Evolutionary conservation across 2,113 vertebrate genomes (phyloP).

Genomic region (Campylorhamphus procurvoides): DNA sequence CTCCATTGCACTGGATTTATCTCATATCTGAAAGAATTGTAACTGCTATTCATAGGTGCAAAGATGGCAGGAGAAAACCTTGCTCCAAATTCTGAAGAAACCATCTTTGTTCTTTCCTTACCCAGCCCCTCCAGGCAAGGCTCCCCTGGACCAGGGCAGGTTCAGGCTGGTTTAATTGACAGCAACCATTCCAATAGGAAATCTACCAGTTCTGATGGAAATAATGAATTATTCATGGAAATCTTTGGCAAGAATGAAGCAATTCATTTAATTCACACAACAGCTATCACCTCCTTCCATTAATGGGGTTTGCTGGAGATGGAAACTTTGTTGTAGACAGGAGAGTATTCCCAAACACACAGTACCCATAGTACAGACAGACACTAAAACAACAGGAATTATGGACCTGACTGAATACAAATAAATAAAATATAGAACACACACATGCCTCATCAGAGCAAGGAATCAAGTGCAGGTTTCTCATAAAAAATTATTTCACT

Average conservation of each 20-base stretch:
- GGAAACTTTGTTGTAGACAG: neutral
- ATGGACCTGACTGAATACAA: conserved; percentile 29
- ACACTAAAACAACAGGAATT: neutral
- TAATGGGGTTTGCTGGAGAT: neutral
- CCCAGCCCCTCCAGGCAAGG: neutral
- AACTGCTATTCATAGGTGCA: neutral
- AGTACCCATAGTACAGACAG: neutral
- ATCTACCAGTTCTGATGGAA: neutral
- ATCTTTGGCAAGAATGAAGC: neutral
- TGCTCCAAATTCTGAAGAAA: neutral
- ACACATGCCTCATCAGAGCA: neutral
- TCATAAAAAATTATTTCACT: conserved; percentile 57
- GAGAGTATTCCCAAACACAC: neutral
- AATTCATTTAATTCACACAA: conserved; percentile 11
- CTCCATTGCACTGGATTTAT: neutral
- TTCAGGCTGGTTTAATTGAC: neutral
- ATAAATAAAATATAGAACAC: conserved; percentile 69
- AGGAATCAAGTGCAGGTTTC: conserved; percentile 29
- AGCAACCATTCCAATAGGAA: neutral
- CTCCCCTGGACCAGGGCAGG: neutral
- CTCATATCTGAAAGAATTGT: neutral
- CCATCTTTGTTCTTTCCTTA: neutral
- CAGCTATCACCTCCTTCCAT: neutral
- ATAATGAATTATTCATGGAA: neutral
- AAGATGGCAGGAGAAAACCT: neutral